Conservation (phyloP, 2,888 invertebrate species). For the Eristalis arbustorum region DNA sequence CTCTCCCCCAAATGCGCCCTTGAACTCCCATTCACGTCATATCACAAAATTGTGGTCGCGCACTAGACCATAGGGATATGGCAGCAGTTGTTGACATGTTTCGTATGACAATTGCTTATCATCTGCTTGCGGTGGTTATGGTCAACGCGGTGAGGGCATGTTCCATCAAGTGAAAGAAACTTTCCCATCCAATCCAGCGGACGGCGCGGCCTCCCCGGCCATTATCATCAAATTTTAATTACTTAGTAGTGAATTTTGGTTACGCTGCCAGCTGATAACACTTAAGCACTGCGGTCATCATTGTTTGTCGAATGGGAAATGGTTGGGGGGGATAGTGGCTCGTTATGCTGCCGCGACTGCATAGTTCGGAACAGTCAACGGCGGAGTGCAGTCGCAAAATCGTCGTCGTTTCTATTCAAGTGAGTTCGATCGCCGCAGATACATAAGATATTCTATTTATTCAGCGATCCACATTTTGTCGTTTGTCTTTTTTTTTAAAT, state of each 20-base stretch:
- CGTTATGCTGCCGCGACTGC: not conserved
- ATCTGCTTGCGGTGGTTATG: not conserved
- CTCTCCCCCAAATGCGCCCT: not conserved
- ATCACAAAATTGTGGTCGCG: not conserved
- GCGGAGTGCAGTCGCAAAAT: not conserved
- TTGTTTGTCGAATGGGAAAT: not conserved
- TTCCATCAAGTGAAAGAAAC: constrained; percentile 6
- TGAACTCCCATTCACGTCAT: not conserved
- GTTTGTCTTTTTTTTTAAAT: not conserved
- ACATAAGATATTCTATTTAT: not conserved
- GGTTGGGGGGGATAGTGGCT: constrained; percentile 1
- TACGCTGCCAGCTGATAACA: constrained; percentile 15
- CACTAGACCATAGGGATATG: not conserved
- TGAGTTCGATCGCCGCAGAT: not conserved
- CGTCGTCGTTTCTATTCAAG: not conserved
- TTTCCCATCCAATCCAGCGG: not conserved
- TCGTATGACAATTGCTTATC: not conserved
- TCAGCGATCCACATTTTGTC: not conserved
- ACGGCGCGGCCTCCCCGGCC: not conserved
- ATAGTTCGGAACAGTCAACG: not conserved
- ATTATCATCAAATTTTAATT: constrained; percentile 18
- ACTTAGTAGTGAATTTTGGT: constrained; percentile 11
- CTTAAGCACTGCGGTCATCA: constrained; percentile 8
- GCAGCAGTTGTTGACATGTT: not conserved
- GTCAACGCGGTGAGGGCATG: not conserved